Base-by-base conservation (phyloP, 2,888 invertebrate genomes). In the Eupithecia tripunctaria region DNA sequence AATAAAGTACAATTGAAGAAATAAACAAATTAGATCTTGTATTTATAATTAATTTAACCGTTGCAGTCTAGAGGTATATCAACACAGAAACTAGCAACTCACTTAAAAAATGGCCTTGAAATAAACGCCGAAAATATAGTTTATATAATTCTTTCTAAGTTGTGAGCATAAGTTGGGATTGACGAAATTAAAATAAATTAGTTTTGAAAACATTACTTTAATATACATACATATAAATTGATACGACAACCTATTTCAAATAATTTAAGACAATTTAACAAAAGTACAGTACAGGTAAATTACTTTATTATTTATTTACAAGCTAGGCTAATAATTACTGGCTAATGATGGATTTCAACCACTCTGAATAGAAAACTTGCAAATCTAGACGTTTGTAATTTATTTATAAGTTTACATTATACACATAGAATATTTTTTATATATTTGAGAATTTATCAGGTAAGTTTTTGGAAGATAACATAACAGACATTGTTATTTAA, bases 161-260 rank as follows among this genome's bases (percentile, higher is more conserved):
- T 41, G 41, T 41, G 14, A 15, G 4, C 41, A 5, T 41, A 4
- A 15, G 15, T 41, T 41, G 32, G 36, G n/a, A 18, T 14, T 14
- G 25, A 15, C 14, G 25, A 21, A 64, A 41, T 43, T 82, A 76
- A 90, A 87, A 87, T 84, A 79, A 78, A n/a, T 7, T 36, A 8
- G 75, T 90, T 84, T 84, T 86, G 90, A 92, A 92, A 90, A 91
- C 89, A 91, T 77, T 72, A 76, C 86, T 90, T 86, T 92, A 41
- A 25, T 38, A 89, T 93, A n/a, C n/a, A n/a, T n/a, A n/a, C n/a
- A n/a, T n/a, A 92, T 90, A 93, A 93, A 93, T 91, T 88, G 88
- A 89, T 91, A 92, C 90, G 89, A 91, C 91, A 92, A 92, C 91
- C 88, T 86, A 88, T 89, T 89, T 89, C 80, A 87, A 84, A 84